Base-by-base conservation (phyloP, 2,888 invertebrate genomes). In the Melanotus villosus region DNA sequence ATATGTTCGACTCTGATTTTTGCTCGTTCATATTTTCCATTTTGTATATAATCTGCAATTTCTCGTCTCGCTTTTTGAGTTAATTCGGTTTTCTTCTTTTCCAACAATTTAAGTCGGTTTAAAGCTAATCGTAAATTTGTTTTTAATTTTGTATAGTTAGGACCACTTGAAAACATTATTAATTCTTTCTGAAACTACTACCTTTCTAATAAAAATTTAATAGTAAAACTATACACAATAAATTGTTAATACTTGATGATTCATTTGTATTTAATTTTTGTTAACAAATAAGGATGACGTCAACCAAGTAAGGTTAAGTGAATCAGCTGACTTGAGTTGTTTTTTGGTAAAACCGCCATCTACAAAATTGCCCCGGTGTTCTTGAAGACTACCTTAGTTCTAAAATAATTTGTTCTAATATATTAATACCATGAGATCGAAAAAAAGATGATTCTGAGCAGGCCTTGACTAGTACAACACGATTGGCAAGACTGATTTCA, bases 1-100 rank as follows among this genome's bases (percentile, higher is more conserved):
- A 99, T 99, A 79, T 98, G 96, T 85, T 99, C 99, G 7, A 99
- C 99, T 21, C 99, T 89, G 73, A 99, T 99, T 84, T 96, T 94
- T 0, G 99, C 99, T 74, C 95, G 87, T 85, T 96, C 96, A 75
- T 88, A 87, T 88, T 96, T 96, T 65, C 95, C 95, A 76, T 91
- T 90, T 57, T 90, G 89, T 71, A 98, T 91, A 81, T 96, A 99
- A 85, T 99, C 99, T 0, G 98, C 98, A 68, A 99, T 99, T 90
- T 99, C 99, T 81, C 94, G 95, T 73, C 98, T 89, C 0, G 98
- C 93, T 85, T 99, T 99, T 82, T 96, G 93, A 1, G 98, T 94
- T 78, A 98, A 86, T 86, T 99, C 99, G 0, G 98, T 93, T 87
- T 98, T 98, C 88, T 99, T 99, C 86, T 99, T 99, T 82, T 98